phyloP scores from a whole-genome alignment of 2,888 invertebrate species.

The Allolobophora icterica region DNA sequence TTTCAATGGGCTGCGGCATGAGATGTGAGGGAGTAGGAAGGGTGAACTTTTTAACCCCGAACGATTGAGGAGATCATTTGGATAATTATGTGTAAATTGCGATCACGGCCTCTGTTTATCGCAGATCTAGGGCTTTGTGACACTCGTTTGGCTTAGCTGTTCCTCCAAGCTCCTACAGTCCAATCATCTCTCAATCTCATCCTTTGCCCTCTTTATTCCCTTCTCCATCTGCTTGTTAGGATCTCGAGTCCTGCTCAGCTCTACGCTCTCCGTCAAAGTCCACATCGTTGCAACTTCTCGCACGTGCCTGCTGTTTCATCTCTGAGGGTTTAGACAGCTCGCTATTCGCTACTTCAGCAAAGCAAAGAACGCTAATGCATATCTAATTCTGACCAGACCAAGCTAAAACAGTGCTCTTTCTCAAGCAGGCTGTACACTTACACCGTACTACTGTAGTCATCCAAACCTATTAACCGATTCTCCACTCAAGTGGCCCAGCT shows the following conservation, averaged over 20 bases:
- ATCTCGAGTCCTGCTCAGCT: background rate
- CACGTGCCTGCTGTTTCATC: background rate
- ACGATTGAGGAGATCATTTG: background rate
- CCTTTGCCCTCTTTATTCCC: no score
- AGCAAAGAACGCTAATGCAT: no score
- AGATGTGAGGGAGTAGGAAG: background rate
- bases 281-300: background rate
- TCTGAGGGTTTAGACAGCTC: no score
- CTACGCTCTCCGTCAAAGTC: background rate
- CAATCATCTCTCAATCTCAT: background rate
- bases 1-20: background rate
- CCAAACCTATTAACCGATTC: no score
- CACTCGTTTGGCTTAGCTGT: background rate
- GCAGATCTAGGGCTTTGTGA: background rate
- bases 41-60: background rate
- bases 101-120: background rate
- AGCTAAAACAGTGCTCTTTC: no score
- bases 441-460: no score
- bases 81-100: background rate
- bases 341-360: no score
- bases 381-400: no score
- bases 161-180: background rate
- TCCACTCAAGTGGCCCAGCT: no score
- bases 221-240: background rate
- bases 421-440: no score